Evolutionary conservation across 2,113 vertebrate genomes (phyloP).

Genomic region (Sinocyclocheilus anophthalmus): DNA sequence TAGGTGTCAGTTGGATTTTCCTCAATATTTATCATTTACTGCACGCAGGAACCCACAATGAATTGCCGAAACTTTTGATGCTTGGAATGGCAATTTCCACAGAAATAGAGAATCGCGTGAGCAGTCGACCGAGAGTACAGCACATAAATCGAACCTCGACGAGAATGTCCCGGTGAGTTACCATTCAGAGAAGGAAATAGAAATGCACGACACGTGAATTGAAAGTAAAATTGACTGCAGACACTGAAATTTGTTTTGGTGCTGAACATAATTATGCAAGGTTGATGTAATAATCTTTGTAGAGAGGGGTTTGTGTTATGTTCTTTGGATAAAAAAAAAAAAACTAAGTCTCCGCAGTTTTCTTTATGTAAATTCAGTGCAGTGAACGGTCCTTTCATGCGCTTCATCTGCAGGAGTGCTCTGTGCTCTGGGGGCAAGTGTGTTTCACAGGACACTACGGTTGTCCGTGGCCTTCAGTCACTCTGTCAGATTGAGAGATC

Average conservation of each 20-base stretch:
- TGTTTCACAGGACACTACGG: background rate
- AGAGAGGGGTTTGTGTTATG: slow-evolving; percentile 22
- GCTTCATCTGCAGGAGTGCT: background rate
- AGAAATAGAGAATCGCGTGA: slow-evolving; percentile 42
- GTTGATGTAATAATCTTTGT: slow-evolving; percentile 45
- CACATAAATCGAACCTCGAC: slow-evolving; percentile 29
- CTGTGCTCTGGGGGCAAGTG: background rate
- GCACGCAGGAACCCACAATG: background rate
- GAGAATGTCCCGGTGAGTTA: too few relatives aligned
- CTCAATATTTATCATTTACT: slow-evolving; percentile 34
- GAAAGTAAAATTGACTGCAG: slow-evolving; percentile 32
- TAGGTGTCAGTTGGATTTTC: slow-evolving; percentile 17
- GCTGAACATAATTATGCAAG: slow-evolving; percentile 36
- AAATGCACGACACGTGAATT: too few relatives aligned
- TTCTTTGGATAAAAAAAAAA: slow-evolving; percentile 11
- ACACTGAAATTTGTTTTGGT: slow-evolving; percentile 24
- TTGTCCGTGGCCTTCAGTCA: background rate
- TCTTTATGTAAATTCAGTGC: slow-evolving; percentile 13
- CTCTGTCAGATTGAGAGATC: background rate
- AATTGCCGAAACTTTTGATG: background rate
- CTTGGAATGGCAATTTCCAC: slow-evolving; percentile 36
- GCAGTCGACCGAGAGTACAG: too few relatives aligned
- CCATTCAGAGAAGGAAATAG: too few relatives aligned
- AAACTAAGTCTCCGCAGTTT: background rate
- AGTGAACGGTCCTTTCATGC: background rate